A percentile compares a stretch with the other conserved stretches of the same genome.
Evolutionary conservation across 2,888 invertebrate genomes (phyloP).

Genomic region (Laothoe populi): DNA sequence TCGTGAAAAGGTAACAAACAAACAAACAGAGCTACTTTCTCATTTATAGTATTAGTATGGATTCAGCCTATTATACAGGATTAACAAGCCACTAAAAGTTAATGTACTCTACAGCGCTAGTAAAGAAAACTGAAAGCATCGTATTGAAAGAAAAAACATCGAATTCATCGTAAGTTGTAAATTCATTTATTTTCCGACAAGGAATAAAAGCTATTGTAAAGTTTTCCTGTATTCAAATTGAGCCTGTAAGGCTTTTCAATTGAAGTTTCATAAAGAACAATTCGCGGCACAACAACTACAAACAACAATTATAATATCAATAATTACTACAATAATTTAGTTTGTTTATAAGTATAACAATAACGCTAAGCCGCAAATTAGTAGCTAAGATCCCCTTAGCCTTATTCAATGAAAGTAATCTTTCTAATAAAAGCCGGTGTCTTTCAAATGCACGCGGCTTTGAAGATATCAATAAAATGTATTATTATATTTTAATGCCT

Average conservation of each 20-base stretch:
- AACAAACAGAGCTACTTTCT: no score
- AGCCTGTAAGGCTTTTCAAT: conserved; percentile 74
- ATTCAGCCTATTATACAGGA: not conserved
- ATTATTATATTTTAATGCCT: no score
- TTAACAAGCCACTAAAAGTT: conserved; percentile 26
- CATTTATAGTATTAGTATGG: no score
- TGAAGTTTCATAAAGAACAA: conserved; percentile 73
- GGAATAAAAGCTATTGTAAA: conserved; percentile 76
- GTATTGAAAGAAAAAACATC: conserved; percentile 52
- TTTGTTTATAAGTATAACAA: not conserved
- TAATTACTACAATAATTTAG: conserved; percentile 37
- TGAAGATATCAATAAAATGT: no score
- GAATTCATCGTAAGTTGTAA: conserved; percentile 69
- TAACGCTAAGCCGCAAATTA: not conserved
- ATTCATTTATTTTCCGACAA: conserved; percentile 73
- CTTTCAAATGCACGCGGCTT: no score
- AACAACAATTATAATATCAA: conserved; percentile 45
- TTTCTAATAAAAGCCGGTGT: no score
- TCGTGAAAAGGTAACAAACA: no score
- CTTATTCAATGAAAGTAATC: no score
- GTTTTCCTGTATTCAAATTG: conserved; percentile 77
- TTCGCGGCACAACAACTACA: conserved; percentile 55
- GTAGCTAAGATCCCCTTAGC: no score
- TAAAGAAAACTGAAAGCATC: conserved; percentile 35
- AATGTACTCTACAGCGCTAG: conserved; percentile 42